These are phyloP conservation scores for Tenthredo amoena DNA, from an alignment of 2,888 invertebrate genomes.

Conservation along the genomic window DNA sequence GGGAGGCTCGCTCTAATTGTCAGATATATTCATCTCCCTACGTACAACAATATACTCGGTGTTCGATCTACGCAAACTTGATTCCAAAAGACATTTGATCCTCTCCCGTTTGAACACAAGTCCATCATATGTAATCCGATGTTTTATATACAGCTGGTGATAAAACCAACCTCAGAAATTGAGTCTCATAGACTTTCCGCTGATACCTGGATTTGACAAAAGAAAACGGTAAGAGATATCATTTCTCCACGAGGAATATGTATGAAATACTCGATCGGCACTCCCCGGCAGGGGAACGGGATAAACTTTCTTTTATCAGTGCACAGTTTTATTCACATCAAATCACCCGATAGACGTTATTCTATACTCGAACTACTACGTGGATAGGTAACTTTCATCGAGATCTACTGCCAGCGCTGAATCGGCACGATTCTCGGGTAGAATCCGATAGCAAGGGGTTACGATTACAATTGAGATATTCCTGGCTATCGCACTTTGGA, in stretches of 20 bases:
- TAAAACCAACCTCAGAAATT: too few species aligned
- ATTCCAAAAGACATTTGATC: background rate
- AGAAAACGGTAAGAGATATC: too few species aligned
- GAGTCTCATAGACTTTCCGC: too few species aligned
- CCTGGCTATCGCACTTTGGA: slow-evolving; percentile 12
- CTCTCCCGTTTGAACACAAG: background rate
- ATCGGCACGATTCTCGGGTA: background rate
- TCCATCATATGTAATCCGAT: background rate
- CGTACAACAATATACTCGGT: background rate
- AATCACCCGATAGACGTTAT: background rate
- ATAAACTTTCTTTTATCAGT: too few species aligned
- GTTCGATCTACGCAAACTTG: background rate
- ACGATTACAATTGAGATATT: slow-evolving; percentile 36
- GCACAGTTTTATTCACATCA: background rate
- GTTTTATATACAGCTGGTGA: background rate
- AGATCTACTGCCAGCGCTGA: slow-evolving; percentile 13
- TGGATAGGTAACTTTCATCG: background rate
- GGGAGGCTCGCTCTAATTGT: slow-evolving; percentile 36
- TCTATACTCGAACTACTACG: background rate
- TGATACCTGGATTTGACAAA: too few species aligned
- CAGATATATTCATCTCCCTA: background rate
- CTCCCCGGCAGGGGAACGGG: background rate
- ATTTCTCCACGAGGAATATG: too few species aligned
- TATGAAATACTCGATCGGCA: too few species aligned
- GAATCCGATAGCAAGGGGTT: background rate